Conservation (phyloP, 2,888 invertebrate species). For the Cheilosia vernalis region DNA sequence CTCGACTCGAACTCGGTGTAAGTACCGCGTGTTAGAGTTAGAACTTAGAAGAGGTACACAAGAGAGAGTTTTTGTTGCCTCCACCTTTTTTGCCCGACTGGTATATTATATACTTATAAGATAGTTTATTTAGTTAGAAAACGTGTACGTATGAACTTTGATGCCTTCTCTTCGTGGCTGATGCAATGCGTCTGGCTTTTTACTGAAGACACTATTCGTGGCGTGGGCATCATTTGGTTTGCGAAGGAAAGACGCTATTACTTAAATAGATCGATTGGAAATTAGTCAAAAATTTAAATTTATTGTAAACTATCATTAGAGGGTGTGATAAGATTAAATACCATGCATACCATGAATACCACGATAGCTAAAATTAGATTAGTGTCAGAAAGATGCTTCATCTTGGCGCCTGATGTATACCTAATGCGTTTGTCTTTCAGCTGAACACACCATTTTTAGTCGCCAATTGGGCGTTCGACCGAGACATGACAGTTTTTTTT, state of each 20-base stretch:
- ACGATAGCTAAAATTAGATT: neutral
- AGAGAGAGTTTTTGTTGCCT: neutral
- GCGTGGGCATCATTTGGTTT: neutral
- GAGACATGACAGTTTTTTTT: no score
- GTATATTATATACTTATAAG: neutral
- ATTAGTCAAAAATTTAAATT: constrained; percentile 34
- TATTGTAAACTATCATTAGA: constrained; percentile 6
- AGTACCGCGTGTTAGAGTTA: constrained; percentile 25
- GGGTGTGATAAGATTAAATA: neutral
- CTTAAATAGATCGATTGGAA: constrained; percentile 36
- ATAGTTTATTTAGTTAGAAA: neutral
- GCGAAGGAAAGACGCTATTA: constrained; percentile 18
- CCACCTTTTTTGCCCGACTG: no score
- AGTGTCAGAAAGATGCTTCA: neutral
- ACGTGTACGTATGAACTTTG: no score
- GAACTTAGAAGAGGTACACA: neutral
- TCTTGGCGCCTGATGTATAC: no score
- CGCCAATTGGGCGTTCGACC: no score
- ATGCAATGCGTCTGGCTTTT: constrained; percentile 47
- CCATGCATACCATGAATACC: neutral
- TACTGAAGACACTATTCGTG: no score
- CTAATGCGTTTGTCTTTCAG: no score
- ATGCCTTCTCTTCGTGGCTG: constrained; percentile 15
- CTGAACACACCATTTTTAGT: no score
- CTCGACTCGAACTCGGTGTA: neutral